These are phyloP conservation scores for Panopea generosa DNA, from an alignment of 2,888 invertebrate species.

Conservation along the genomic window DNA sequence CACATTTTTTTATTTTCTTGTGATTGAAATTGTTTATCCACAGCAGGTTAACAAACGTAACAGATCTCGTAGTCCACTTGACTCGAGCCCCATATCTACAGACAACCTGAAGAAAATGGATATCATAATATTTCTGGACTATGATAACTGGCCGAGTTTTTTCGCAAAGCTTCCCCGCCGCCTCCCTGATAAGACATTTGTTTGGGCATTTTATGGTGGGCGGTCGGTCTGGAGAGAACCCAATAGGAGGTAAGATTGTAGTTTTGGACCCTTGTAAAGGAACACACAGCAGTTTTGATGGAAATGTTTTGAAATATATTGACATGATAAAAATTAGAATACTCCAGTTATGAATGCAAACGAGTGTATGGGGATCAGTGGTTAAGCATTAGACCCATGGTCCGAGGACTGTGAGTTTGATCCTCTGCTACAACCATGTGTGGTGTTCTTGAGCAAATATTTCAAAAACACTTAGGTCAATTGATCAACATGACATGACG, in stretches of 20 bases:
- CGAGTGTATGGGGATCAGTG: too few species aligned
- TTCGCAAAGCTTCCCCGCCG: slow-evolving; percentile 63
- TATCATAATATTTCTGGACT: slow-evolving; percentile 73
- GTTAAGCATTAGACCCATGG: too few species aligned
- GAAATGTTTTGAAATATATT: background rate
- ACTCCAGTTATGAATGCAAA: too few species aligned
- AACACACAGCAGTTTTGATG: background rate
- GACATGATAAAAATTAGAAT: background rate
- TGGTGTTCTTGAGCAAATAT: too few species aligned
- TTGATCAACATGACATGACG: too few species aligned
- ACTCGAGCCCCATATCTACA: slow-evolving; percentile 24
- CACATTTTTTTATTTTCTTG: too few species aligned
- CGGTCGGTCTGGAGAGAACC: slow-evolving; percentile 66
- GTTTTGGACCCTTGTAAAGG: too few species aligned
- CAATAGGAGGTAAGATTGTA: slow-evolving; percentile 29
- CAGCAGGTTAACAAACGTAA: slow-evolving; percentile 13
- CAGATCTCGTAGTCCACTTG: slow-evolving; percentile 35
- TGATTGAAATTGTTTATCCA: too few species aligned
- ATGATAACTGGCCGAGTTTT: slow-evolving; percentile 73
- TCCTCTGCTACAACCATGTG: too few species aligned
- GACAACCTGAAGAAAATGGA: slow-evolving; percentile 62
- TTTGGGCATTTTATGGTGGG: slow-evolving; percentile 74
- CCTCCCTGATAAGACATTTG: slow-evolving; percentile 68
- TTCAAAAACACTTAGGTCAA: too few species aligned
- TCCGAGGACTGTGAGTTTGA: too few species aligned